Evolutionary conservation across 2,888 invertebrate species (phyloP).

Genomic region (Clusia tigrina): DNA sequence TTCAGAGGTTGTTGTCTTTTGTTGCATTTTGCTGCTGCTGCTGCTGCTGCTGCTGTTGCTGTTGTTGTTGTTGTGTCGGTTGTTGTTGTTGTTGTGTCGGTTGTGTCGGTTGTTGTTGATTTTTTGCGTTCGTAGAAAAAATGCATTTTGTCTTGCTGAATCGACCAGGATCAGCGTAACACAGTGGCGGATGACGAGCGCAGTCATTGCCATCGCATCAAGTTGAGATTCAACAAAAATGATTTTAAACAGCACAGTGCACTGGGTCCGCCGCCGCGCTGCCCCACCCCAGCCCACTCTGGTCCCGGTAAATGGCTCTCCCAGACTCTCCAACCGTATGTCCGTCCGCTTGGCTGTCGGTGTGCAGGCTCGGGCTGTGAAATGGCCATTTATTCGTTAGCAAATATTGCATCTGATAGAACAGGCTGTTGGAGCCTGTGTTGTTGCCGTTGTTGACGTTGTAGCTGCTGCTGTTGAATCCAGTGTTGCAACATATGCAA

Average conservation of each 20-base stretch:
- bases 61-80: not conserved
- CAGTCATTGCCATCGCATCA: slow-evolving; percentile 40
- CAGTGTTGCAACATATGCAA: slow-evolving; percentile 48
- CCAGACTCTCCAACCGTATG: no score
- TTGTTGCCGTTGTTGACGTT: slow-evolving; percentile 12
- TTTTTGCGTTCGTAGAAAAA: not conserved
- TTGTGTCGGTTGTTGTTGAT: not conserved
- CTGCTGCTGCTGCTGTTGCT: not conserved
- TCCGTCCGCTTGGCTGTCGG: no score
- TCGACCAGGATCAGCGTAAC: not conserved
- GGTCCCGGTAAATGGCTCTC: no score
- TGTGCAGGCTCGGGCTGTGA: slow-evolving; percentile 50
- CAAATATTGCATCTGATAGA: slow-evolving; percentile 56
- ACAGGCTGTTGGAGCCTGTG: slow-evolving; percentile 32
- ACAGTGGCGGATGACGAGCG: not conserved
- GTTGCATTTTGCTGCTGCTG: no score
- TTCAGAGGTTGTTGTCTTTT: not conserved
- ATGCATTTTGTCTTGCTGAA: not conserved
- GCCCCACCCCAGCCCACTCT: no score
- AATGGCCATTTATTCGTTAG: slow-evolving; percentile 57
- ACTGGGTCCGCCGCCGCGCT: no score
- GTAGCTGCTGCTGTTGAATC: not conserved
- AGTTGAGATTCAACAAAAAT: slow-evolving; percentile 56
- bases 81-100: not conserved
- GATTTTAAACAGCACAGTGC: no score